Conservation (phyloP, 2,113 vertebrate species). For the Phrynosoma blainvillii region DNA sequence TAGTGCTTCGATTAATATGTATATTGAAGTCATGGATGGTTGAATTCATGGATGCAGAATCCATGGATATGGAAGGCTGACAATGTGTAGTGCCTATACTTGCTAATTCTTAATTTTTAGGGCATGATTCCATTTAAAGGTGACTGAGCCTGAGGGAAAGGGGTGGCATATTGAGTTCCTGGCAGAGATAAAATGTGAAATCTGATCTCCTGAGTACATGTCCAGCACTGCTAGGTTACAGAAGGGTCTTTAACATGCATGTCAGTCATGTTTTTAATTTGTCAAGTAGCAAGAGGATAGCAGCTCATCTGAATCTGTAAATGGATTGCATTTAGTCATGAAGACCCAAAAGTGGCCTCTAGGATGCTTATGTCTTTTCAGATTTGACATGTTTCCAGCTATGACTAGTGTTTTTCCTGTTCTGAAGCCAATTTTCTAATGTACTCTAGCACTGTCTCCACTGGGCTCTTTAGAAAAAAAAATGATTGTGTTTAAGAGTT, state of each 20-base stretch:
- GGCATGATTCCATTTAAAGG: not conserved
- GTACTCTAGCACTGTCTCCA: conserved; percentile 11
- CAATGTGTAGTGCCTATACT: too few species aligned
- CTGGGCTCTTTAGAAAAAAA: not conserved
- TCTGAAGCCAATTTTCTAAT: conserved; percentile 17
- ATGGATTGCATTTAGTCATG: not conserved
- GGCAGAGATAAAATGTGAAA: not conserved
- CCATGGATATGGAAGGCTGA: too few species aligned
- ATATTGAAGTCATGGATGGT: too few species aligned
- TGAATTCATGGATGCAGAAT: too few species aligned
- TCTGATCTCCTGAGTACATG: not conserved
- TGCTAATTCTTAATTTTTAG: not conserved
- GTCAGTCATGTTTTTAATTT: not conserved
- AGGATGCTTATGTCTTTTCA: conserved; percentile 31
- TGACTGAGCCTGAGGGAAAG: not conserved
- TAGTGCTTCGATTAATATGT: not conserved
- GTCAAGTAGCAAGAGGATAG: not conserved
- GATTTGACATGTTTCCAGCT: conserved; percentile 25
- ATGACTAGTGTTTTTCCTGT: conserved; percentile 41
- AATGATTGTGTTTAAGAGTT: conserved; percentile 9
- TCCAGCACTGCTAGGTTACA: not conserved
- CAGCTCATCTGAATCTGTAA: conserved; percentile 7
- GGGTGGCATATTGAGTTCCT: not conserved
- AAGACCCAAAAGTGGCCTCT: conserved; percentile 22
- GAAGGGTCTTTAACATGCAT: not conserved